Evolutionary conservation across 2,113 vertebrate species (phyloP), one percentile per base, ranked within the genome.

Genomic region (Dasyprocta punctata): DNA sequence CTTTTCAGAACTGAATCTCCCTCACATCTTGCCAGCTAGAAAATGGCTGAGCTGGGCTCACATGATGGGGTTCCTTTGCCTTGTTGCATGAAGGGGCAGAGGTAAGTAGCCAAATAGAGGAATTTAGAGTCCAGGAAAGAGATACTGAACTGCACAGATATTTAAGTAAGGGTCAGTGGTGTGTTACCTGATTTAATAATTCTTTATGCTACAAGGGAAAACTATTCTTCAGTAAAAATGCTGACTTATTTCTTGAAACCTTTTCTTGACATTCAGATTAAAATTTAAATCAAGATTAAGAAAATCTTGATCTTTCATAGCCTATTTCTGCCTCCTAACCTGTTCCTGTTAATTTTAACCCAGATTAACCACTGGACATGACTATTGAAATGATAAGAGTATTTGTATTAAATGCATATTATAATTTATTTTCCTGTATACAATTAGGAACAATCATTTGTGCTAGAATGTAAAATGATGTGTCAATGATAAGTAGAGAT

Each of bases 371-470:
- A 93, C 78, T 95, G 97, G 92, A 96, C 49, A 89, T 65, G 77
- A 95, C 60, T 89, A 84, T 26, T 14, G 36, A 90, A 95, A 81
- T 94, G 89, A 96, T 75, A 92, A 92, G 88, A 95, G 38, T 96
- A 73, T 97, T 94, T 92, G 88, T 80, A 97, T 97, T 97, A 97
- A 97, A 97, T 61, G 94, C 56, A 91, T 80, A 94, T 92, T 95
- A 89, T 19, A 47, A 95, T 96, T 97, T 96, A 97, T 97, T 97
- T 98, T 97, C 86, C 44, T 67, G n/a, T 93, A 84, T 95, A 54
- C 96, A 94, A 97, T 97, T 96, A 97, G 73, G 44, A 97, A 91
- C 92, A 95, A 97, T 96, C 89, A 85, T 92, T 91, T 90, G 89
- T 97, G 73, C 86, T 96, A 90, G 90, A 91, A 92, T 82, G 61